Evolutionary conservation across 2,888 invertebrate genomes (phyloP).

Genomic region (Hemistola chrysoprasaria): DNA sequence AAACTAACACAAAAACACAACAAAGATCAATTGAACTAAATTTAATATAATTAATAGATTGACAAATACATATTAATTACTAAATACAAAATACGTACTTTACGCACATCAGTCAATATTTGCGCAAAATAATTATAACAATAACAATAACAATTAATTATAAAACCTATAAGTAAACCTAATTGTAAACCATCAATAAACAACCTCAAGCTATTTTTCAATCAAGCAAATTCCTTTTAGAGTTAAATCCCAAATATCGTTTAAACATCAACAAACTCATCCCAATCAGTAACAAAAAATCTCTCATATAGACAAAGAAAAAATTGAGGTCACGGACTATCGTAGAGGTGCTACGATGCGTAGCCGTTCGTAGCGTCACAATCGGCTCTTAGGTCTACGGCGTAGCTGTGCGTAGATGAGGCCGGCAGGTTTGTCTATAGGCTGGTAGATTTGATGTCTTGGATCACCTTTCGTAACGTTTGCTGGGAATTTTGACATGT

Average conservation of each 20-base stretch:
- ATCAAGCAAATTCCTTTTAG: too few species aligned
- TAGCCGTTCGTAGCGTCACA: conserved; percentile 76
- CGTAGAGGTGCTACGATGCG: conserved; percentile 37
- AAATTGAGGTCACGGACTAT: conserved; percentile 24
- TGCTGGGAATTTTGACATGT: conserved; percentile 87
- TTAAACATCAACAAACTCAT: conserved; percentile 3
- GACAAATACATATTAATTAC: too few species aligned
- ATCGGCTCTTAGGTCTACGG: conserved; percentile 80
- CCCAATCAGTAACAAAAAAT: conserved; percentile 13
- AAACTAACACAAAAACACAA: too few species aligned
- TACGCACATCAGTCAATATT: conserved; percentile 7
- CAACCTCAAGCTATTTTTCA: too few species aligned
- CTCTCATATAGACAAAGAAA: conserved; percentile 15
- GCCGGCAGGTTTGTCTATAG: conserved; percentile 90
- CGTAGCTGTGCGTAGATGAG: conserved; percentile 88
- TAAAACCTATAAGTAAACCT: background rate
- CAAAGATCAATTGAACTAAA: too few species aligned
- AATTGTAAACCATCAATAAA: too few species aligned
- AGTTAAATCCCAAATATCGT: background rate
- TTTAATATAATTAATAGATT: too few species aligned
- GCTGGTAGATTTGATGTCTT: conserved; percentile 86
- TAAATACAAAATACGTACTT: too few species aligned
- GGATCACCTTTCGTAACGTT: conserved; percentile 84
- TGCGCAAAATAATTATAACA: conserved; percentile 4
- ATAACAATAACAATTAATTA: conserved; percentile 1